Percentiles rank a stretch among this genome's conserved stretches.
These are phyloP conservation scores for Cryptocephalus primarius DNA, from an alignment of 2,888 invertebrate genomes.

Conservation along the genomic window DNA sequence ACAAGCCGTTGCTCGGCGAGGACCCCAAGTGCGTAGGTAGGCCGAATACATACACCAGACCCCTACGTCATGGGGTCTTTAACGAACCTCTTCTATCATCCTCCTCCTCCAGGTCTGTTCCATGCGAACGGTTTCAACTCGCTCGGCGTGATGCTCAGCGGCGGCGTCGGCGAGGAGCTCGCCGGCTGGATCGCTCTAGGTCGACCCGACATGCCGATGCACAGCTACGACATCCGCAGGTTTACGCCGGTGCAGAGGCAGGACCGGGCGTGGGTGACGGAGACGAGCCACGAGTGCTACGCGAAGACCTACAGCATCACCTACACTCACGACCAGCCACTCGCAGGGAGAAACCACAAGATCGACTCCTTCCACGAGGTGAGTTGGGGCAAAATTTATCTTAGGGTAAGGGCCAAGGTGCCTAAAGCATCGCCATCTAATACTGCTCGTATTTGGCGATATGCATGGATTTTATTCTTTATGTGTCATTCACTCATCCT, in stretches of 20 bases:
- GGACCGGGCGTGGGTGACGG: conserved; percentile 64
- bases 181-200: conserved; percentile 79
- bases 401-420: neutral
- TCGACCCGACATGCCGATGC: conserved; percentile 76
- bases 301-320: conserved; percentile 74
- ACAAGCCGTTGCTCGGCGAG: conserved; percentile 77
- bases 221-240: conserved; percentile 73
- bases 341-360: conserved; percentile 66
- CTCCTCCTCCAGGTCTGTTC: conserved; percentile 50
- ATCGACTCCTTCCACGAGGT: conserved; percentile 58
- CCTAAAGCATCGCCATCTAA: neutral
- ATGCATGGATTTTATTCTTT: neutral
- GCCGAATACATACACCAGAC: conserved; percentile 6
- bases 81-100: neutral
- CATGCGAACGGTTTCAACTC: conserved; percentile 86
- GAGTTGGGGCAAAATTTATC: conserved; percentile 8
- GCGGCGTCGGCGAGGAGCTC: conserved; percentile 75
- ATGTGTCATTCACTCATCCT: too few species aligned
- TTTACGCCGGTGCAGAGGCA: conserved; percentile 64
- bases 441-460: neutral
- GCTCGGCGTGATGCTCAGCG: conserved; percentile 85
- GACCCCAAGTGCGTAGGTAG: conserved; percentile 52
- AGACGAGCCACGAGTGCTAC: conserved; percentile 84
- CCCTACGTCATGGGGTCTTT: neutral
- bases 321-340: conserved; percentile 72